Evolutionary conservation across 2,113 vertebrate genomes (phyloP).

Genomic region (Gymnorhina tibicen): DNA sequence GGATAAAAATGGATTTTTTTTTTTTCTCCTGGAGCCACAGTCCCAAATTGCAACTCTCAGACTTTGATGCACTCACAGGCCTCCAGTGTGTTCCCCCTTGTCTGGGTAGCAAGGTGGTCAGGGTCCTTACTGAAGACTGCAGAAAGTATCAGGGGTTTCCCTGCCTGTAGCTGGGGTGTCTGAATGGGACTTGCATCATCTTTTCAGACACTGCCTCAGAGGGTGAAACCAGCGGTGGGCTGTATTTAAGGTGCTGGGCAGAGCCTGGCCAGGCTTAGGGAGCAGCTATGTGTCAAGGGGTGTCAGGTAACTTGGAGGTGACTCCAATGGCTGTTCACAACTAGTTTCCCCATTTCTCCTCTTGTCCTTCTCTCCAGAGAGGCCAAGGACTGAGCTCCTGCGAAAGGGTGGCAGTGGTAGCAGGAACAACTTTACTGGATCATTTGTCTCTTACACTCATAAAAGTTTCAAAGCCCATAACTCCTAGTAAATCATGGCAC

Average conservation of each 20-base stretch:
- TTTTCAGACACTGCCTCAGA: not conserved
- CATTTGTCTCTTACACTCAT: not conserved
- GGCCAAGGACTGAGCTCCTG: not conserved
- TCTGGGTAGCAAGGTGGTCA: not conserved
- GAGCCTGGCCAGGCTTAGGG: fast-evolving
- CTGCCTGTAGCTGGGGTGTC: not conserved
- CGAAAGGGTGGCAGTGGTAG: not conserved
- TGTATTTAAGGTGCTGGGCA: not conserved
- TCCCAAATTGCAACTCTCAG: not conserved
- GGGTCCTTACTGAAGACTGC: not conserved
- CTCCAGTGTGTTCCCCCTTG: not conserved
- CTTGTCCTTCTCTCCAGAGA: not conserved
- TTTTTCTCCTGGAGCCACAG: not conserved
- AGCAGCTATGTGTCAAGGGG: fast-evolving
- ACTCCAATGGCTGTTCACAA: not conserved
- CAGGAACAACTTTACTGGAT: not conserved
- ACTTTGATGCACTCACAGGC: not conserved
- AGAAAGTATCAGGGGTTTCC: not conserved
- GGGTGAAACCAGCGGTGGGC: fast-evolving
- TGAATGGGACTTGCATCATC: not conserved
- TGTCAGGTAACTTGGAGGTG: fast-evolving
- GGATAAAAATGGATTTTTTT: not conserved
- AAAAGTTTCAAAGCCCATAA: not conserved
- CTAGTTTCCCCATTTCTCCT: not conserved
- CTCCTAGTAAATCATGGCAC: not conserved